phyloP scores from a whole-genome alignment of 1,140 invertebrate species.

The Steinernema feltiae region DNA sequence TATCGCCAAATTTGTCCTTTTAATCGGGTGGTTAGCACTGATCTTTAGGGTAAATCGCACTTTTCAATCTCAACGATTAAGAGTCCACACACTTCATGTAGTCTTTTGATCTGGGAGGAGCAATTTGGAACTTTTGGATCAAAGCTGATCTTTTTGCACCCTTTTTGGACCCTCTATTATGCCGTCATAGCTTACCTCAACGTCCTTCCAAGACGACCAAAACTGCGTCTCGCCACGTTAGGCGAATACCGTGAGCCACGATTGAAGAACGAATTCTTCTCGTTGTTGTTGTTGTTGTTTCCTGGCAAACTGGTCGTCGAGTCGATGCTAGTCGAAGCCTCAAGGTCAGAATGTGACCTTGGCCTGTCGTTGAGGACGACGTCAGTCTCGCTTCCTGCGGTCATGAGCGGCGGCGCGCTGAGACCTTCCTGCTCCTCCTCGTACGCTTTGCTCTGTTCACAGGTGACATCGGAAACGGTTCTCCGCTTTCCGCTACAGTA shows the following conservation, averaged over 20 bases:
- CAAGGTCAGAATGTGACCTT: slow-evolving; percentile 32
- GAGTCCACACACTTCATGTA: too few species aligned
- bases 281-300: slow-evolving; percentile 18
- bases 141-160: not conserved
- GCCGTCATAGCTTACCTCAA: slow-evolving; percentile 39
- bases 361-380: slow-evolving; percentile 20
- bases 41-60: too few species aligned
- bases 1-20: too few species aligned
- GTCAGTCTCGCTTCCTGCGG: not conserved
- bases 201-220: slow-evolving; percentile 51
- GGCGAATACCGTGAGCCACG: slow-evolving; percentile 45
- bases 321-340: slow-evolving; percentile 27
- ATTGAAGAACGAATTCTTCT: slow-evolving; percentile 6
- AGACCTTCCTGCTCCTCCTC: slow-evolving; percentile 12
- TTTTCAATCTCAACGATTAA: too few species aligned
- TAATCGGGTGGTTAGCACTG: too few species aligned
- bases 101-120: too few species aligned
- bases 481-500: slow-evolving; percentile 30
- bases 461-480: slow-evolving; percentile 44
- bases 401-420: not conserved
- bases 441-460: slow-evolving; percentile 28
- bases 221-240: slow-evolving; percentile 50
- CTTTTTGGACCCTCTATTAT: too few species aligned
- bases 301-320: slow-evolving; percentile 19
- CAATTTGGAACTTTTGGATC: not conserved